Percentiles rank a stretch among this genome's conserved stretches.
phyloP scores from a whole-genome alignment of 2,888 invertebrate genomes.

The Laothoe populi region DNA sequence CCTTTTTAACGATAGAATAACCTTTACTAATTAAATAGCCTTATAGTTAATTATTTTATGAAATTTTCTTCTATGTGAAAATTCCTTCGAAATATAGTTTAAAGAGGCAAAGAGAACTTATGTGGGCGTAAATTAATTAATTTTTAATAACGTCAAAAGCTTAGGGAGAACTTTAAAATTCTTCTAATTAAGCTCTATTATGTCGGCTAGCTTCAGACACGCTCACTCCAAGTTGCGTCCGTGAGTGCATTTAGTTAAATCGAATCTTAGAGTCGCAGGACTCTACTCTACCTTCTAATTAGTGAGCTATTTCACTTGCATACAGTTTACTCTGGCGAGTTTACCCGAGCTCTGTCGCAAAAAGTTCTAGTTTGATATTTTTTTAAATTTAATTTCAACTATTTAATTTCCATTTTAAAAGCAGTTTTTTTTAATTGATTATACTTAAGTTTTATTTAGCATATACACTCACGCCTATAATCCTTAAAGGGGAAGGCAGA shows the following conservation, averaged over 20 bases:
- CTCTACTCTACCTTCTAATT: constrained; percentile 52
- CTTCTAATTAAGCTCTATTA: constrained; percentile 26
- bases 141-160: constrained; percentile 20
- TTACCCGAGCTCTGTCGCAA: constrained; percentile 10
- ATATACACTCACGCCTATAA: no score
- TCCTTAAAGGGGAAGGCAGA: no score
- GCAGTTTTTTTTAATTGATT: no score
- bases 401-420: no score
- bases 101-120: constrained; percentile 4
- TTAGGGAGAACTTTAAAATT: constrained; percentile 20
- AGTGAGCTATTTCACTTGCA: constrained; percentile 45
- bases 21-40: no score
- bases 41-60: background rate
- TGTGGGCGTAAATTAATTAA: constrained; percentile 12
- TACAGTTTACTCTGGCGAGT: constrained; percentile 28
- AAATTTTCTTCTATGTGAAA: background rate
- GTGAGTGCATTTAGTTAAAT: constrained; percentile 54
- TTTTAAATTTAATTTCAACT: background rate
- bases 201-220: constrained; percentile 22
- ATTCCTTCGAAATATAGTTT: background rate
- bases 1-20: no score
- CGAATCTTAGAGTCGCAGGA: constrained; percentile 47
- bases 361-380: background rate
- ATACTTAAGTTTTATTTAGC: no score
- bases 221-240: constrained; percentile 28